Conservation (phyloP, 92 coral and sea anemone species). For the Nematostella vectensis region DNA sequence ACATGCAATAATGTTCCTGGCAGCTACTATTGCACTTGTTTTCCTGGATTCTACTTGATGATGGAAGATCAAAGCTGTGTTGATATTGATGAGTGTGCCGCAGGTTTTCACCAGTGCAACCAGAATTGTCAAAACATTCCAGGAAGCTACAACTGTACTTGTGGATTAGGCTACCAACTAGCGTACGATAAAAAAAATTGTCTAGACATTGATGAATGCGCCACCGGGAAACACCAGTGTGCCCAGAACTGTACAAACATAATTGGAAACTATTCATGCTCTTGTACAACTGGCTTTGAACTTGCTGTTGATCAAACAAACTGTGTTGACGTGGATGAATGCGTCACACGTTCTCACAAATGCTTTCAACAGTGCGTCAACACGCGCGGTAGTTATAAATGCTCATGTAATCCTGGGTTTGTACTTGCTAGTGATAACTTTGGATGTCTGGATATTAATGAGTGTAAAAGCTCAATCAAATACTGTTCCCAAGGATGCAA, state of each 20-base stretch:
- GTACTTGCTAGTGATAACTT: neutral
- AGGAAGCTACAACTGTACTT: slow-evolving; percentile 7
- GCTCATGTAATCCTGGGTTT: slow-evolving; percentile 3
- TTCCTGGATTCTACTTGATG: neutral
- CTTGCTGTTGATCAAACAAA: neutral
- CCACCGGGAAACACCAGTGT: neutral
- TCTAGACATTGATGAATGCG: slow-evolving; percentile 11
- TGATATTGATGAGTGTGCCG: slow-evolving; percentile 10
- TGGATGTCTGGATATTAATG: slow-evolving; percentile 4
- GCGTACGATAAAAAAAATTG: neutral
- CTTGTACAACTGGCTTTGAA: slow-evolving; percentile 4
- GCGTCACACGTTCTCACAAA: neutral
- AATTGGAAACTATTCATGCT: slow-evolving; percentile 6
- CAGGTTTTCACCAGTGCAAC: neutral
- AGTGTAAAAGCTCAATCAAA: neutral
- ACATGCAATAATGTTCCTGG: slow-evolving; percentile 1
- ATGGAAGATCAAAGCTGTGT: neutral
- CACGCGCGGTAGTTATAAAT: neutral
- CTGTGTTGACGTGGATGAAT: slow-evolving; percentile 12
- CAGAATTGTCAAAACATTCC: slow-evolving; percentile 1
- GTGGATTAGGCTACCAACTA: slow-evolving; percentile 3
- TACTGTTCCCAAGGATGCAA: slow-evolving; percentile 2
- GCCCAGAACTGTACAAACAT: slow-evolving; percentile 3
- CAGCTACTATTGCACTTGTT: slow-evolving; percentile 9
- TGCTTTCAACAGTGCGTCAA: slow-evolving; percentile 7